Evolutionary conservation across 1,140 invertebrate genomes (phyloP).

Genomic region (Nasonia longicornis): DNA sequence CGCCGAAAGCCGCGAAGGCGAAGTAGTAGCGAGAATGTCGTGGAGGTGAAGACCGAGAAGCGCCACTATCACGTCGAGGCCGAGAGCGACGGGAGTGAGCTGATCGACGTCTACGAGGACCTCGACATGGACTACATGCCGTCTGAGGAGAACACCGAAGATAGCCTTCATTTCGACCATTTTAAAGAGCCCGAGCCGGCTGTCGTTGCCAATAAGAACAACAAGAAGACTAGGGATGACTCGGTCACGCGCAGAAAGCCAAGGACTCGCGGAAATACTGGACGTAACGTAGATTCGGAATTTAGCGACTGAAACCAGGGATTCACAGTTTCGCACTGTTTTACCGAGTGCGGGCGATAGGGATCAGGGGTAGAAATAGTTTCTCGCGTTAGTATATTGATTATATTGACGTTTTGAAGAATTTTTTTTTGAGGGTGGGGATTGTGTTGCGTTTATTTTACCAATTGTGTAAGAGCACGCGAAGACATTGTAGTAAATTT

Average conservation of each 20-base stretch:
- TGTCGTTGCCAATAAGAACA: constrained; percentile 19
- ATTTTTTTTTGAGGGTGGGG: neutral
- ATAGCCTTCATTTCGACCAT: constrained; percentile 29
- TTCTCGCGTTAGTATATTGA: neutral
- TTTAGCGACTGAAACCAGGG: constrained; percentile 49
- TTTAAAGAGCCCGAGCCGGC: constrained; percentile 53
- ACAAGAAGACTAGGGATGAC: constrained; percentile 36
- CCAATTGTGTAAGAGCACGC: constrained; percentile 22
- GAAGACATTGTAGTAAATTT: neutral
- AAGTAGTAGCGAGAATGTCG: constrained; percentile 46
- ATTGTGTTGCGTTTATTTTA: constrained; percentile 26
- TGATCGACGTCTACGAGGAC: constrained; percentile 40
- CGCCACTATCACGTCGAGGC: constrained; percentile 23
- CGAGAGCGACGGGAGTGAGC: constrained; percentile 20
- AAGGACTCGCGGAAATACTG: constrained; percentile 39
- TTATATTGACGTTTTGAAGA: neutral
- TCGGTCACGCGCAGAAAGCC: constrained; percentile 27
- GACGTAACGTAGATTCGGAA: constrained; percentile 45
- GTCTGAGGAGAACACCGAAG: constrained; percentile 37
- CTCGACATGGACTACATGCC: constrained; percentile 10
- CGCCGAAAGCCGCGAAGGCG: constrained; percentile 40
- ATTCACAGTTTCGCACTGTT: neutral
- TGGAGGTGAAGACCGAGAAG: constrained; percentile 26
- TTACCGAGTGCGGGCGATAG: neutral
- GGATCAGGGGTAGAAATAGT: neutral